Percentiles rank a stretch among this genome's conserved stretches.
Evolutionary conservation across 2,888 invertebrate genomes (phyloP).

Genomic region (Pilophorus perplexus): DNA sequence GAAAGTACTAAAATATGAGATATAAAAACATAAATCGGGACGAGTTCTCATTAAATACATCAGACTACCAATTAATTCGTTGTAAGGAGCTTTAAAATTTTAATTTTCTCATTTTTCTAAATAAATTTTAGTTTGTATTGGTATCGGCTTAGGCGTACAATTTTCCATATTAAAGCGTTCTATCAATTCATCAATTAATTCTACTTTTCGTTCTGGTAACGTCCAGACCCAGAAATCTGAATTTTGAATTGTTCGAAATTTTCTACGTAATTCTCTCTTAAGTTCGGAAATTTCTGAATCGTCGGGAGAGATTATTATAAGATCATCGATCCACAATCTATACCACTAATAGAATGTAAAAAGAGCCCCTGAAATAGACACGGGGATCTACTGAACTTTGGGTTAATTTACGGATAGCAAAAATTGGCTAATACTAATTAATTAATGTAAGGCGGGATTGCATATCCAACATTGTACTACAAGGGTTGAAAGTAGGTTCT

Average conservation of each 20-base stretch:
- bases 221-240: too few species aligned
- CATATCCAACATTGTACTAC: too few species aligned
- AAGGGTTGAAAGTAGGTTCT: too few species aligned
- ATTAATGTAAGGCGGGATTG: too few species aligned
- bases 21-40: slow-evolving; percentile 13
- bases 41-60: slow-evolving; percentile 20
- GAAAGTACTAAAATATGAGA: slow-evolving; percentile 12
- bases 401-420: slow-evolving; percentile 39
- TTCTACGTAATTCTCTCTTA: too few species aligned
- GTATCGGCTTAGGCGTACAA: background rate
- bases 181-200: slow-evolving; percentile 3
- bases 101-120: background rate
- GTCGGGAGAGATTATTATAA: slow-evolving; percentile 4
- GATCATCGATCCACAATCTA: slow-evolving; percentile 32
- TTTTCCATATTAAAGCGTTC: slow-evolving; percentile 10
- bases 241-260: too few species aligned
- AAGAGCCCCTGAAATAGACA: slow-evolving; percentile 28
- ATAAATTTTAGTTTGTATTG: slow-evolving; percentile 3
- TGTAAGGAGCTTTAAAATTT: background rate
- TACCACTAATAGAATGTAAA: slow-evolving; percentile 20
- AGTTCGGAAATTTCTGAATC: too few species aligned
- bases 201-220: too few species aligned
- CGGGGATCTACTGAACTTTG: slow-evolving; percentile 45
- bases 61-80: slow-evolving; percentile 20
- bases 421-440: too few species aligned